A percentile compares a stretch with the other conserved stretches of the same genome.
phyloP scores from a whole-genome alignment of 2,888 invertebrate species.

The Holacanthella duospinosa region DNA sequence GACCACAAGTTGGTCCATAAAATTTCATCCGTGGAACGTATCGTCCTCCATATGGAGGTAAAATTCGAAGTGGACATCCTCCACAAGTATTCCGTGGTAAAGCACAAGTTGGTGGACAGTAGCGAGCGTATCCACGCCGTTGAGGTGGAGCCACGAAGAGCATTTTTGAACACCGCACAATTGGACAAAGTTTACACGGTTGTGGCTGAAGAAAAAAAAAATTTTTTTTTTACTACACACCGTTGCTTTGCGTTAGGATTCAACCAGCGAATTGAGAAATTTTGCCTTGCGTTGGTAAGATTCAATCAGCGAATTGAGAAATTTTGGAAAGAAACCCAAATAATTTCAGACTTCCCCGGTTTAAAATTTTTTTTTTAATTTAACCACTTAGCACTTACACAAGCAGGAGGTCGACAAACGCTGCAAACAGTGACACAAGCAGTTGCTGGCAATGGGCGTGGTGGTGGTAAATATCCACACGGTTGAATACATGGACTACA shows the following conservation, averaged over 20 bases:
- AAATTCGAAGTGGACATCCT: neutral
- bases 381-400: neutral
- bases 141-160: neutral
- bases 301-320: no score
- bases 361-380: neutral
- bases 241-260: no score
- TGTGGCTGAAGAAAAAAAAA: no score
- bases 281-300: no score
- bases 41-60: neutral
- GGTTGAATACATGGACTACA: neutral
- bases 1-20: neutral
- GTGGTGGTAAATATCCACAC: neutral
- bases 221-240: neutral
- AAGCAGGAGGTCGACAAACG: constrained; percentile 1
- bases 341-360: no score
- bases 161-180: neutral
- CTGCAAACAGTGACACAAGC: constrained; percentile 2
- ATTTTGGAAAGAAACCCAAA: no score
- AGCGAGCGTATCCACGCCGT: neutral
- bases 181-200: constrained; percentile 1
- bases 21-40: neutral
- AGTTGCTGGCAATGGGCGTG: neutral
- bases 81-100: neutral
- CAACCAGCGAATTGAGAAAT: no score
- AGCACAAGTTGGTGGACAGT: neutral